These are phyloP conservation scores for Diphyllodes magnificus DNA, from an alignment of 2,113 vertebrate genomes.

Conservation along the genomic window DNA sequence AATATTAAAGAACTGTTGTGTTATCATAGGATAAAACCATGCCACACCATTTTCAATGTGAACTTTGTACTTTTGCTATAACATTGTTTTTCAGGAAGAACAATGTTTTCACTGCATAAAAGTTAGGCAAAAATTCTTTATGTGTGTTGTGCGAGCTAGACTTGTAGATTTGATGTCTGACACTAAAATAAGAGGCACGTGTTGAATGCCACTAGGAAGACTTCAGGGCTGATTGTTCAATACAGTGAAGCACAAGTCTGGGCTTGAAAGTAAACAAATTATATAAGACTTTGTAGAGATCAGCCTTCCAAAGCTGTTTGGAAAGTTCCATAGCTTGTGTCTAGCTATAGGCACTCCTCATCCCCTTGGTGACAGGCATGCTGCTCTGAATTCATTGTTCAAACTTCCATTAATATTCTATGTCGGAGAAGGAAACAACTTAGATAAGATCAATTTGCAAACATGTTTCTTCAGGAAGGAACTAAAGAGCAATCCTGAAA, in stretches of 20 bases:
- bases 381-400: neutral
- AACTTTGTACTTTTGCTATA: neutral
- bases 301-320: neutral
- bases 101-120: neutral
- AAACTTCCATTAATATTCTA: neutral
- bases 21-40: neutral
- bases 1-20: slow-evolving; percentile 4
- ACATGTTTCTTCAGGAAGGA: slow-evolving; percentile 1
- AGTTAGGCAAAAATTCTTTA: neutral
- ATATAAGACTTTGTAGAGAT: neutral
- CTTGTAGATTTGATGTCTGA: neutral
- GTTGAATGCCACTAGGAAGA: neutral
- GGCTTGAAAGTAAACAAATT: neutral
- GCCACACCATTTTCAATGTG: neutral
- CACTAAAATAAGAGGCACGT: neutral
- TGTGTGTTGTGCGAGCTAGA: accelerated
- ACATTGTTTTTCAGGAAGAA: neutral
- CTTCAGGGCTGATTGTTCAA: neutral
- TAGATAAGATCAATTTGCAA: slow-evolving; percentile 33
- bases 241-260: neutral
- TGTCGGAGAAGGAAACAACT: slow-evolving; percentile 32
- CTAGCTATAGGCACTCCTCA: neutral
- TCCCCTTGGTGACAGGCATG: neutral
- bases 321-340: neutral
- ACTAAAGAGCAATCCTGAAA: neutral